Base-by-base conservation (phyloP, 1,140 invertebrate species). In the Solenopsis fugax region DNA sequence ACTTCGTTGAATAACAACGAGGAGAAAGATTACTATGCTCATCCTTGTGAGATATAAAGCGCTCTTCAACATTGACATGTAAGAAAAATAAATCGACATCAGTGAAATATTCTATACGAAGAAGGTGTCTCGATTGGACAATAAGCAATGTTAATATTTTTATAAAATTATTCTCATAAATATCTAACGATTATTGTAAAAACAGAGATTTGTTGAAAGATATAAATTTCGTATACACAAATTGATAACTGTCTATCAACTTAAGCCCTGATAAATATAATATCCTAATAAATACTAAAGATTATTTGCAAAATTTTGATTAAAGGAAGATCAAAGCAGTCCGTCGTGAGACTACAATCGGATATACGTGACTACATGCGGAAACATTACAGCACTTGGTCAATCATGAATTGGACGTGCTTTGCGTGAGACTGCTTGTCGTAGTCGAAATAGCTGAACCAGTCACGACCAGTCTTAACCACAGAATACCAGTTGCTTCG, bases 361-460 rank as follows among this genome's bases (percentile, higher is more conserved):
- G 71, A 77, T 50, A 50, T 60, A 1, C n/a, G 54, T 54, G 73
- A 86, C 10, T 71, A 86, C 21, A 93, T 91, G 48, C 69, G 90
- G 76, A 94, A 93, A 77, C 91, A 93, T 72, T 92, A 86, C 92
- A 10, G 90, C 93, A 86, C 89, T 96, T 72, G 93, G 52, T 94
- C 95, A 4, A 95, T 96, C 54, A 93, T 98, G 73, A 9, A 65
- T 65, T 41, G 34, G 98, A 97, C 89, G 97, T 97, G 1, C 94
- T 98, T 3, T 98, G 98, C 94, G 97, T 97, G 5, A 98, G 98
- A 93, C 94, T 98, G 6, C 92, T 98, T 62, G 97, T 98, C 37
- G 97, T 98, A 10, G 96, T 98, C 89, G 98, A 97, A 0, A 96
- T 97, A 72, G 96, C 97, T 21, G 96, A 97, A 89, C 97, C 97